phyloP scores from a whole-genome alignment of 1,140 invertebrate genomes.

The Papilio polyxenes region DNA sequence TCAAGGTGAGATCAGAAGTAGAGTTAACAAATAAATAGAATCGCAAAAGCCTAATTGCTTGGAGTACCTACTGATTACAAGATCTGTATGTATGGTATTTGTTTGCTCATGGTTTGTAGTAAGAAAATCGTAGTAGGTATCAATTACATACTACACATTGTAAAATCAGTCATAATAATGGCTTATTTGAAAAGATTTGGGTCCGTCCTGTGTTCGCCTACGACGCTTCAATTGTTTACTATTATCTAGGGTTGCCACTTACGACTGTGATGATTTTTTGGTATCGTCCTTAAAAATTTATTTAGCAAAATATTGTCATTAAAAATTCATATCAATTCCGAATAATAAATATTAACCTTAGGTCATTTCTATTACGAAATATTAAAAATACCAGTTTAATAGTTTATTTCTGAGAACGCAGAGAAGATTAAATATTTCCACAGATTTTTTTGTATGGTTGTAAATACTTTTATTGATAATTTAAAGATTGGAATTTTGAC shows the following conservation, averaged over 20 bases:
- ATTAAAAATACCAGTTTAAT: no score
- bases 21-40: slow-evolving; percentile 6
- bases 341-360: no score
- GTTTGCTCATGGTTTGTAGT: no score
- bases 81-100: background rate
- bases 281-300: no score
- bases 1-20: background rate
- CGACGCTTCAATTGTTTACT: slow-evolving; percentile 10
- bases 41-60: background rate
- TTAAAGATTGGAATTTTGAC: background rate
- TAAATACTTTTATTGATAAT: background rate
- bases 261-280: no score
- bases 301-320: no score
- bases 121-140: background rate
- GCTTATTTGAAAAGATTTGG: slow-evolving; percentile 23
- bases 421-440: no score
- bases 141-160: slow-evolving; percentile 12
- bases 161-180: slow-evolving; percentile 8
- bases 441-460: no score
- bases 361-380: no score
- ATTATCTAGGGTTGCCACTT: slow-evolving; percentile 20
- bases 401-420: no score
- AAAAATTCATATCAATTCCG: no score
- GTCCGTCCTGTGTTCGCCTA: slow-evolving; percentile 4
- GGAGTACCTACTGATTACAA: no score